Evolutionary conservation across 1,140 invertebrate species (phyloP).

Genomic region (Callitettix versicolor): DNA sequence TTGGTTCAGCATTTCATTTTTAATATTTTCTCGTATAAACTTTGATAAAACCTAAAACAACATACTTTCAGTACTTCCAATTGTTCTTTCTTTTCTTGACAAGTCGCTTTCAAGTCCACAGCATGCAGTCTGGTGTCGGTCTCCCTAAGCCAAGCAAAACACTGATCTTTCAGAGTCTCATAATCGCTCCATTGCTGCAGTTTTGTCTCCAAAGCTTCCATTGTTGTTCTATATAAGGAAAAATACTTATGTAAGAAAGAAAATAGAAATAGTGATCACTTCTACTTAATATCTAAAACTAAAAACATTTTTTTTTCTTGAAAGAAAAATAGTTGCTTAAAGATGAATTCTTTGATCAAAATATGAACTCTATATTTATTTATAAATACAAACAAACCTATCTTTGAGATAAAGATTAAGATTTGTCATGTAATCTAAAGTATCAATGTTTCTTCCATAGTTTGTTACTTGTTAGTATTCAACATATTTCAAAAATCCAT

Average conservation of each 20-base stretch:
- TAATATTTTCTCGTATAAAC: not conserved
- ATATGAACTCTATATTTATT: too few relatives aligned
- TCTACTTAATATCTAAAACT: not conserved
- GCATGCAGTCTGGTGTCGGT: conserved; percentile 80
- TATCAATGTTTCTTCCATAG: too few relatives aligned
- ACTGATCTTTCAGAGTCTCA: conserved; percentile 75
- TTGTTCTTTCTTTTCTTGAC: conserved; percentile 74
- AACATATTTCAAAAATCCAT: too few relatives aligned
- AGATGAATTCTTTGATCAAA: too few relatives aligned
- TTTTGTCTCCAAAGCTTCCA: conserved; percentile 66
- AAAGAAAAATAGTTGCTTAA: too few relatives aligned
- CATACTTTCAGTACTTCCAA: conserved; percentile 56
- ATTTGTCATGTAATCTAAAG: too few relatives aligned
- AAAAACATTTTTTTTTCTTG: too few relatives aligned
- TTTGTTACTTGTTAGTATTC: too few relatives aligned
- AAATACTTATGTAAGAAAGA: not conserved
- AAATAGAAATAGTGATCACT: not conserved
- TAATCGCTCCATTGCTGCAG: conserved; percentile 85
- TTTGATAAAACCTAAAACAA: conserved; percentile 1
- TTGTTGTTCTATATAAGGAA: conserved; percentile 42
- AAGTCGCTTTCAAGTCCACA: conserved; percentile 73
- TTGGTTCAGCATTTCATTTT: not conserved
- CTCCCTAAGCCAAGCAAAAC: conserved; percentile 77
- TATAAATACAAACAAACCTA: too few relatives aligned
- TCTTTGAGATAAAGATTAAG: too few relatives aligned